Percentiles rank a stretch among this genome's conserved stretches.
Conservation (phyloP, 2,888 invertebrate species). For the Drosophila diplacantha region DNA sequence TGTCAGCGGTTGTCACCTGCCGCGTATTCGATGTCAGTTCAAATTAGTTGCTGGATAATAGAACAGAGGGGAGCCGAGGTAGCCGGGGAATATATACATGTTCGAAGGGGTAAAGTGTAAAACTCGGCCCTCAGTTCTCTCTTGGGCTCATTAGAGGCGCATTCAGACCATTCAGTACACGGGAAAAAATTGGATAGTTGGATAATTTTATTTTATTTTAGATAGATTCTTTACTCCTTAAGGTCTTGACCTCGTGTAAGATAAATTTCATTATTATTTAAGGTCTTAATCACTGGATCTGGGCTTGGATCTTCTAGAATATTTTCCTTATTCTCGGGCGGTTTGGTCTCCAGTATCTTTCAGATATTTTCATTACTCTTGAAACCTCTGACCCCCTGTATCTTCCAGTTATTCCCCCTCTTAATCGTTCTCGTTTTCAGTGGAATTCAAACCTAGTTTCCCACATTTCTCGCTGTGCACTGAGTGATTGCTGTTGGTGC, state of each 20-base stretch:
- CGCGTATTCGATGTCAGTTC: conserved; percentile 60
- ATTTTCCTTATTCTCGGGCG: background rate
- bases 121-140: conserved; percentile 5
- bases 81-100: conserved; percentile 6
- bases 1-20: conserved; percentile 73
- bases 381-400: background rate
- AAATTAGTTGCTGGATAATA: conserved; percentile 60
- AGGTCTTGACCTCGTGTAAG: no score
- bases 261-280: background rate
- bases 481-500: conserved; percentile 26
- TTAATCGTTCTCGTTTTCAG: background rate
- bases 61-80: conserved; percentile 6
- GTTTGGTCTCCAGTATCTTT: background rate
- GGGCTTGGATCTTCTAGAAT: background rate
- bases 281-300: background rate
- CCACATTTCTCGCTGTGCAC: background rate
- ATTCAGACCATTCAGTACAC: conserved; percentile 34
- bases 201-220: no score
- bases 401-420: background rate
- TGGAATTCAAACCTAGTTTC: background rate
- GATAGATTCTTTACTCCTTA: no score
- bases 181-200: no score
- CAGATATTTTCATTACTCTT: background rate
- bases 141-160: conserved; percentile 46
- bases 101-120: conserved; percentile 44